Conservation (phyloP, 1,140 invertebrate species). For the Drosophila sulfurigaster region DNA sequence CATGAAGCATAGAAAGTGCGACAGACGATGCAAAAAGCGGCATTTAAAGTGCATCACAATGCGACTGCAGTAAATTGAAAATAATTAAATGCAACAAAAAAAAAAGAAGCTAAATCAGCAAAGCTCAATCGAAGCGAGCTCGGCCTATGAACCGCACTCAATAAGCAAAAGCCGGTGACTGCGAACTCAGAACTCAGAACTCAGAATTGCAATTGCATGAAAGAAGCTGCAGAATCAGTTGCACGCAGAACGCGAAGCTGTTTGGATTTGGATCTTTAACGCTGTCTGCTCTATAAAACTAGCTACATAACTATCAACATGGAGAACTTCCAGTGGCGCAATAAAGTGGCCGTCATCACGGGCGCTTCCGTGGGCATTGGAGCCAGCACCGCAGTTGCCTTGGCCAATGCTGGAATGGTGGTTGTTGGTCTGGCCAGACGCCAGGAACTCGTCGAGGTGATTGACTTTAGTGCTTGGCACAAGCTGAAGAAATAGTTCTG, state of each 20-base stretch:
- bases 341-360: conserved; percentile 88
- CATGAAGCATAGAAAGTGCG: not conserved
- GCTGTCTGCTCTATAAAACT: not conserved
- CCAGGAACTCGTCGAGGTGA: conserved; percentile 85
- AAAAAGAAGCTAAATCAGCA: not conserved
- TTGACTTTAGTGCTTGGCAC: conserved; percentile 48
- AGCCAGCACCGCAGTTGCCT: conserved; percentile 80
- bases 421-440: conserved; percentile 88
- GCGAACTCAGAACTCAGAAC: not conserved
- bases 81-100: conserved; percentile 63
- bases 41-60: conserved; percentile 45
- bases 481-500: not conserved
- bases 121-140: conserved; percentile 48
- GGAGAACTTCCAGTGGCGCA: conserved; percentile 86
- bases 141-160: conserved; percentile 54
- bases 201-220: not conserved
- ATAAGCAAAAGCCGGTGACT: conserved; percentile 43
- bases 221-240: conserved; percentile 53
- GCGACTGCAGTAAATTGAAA: conserved; percentile 64
- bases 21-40: conserved; percentile 30
- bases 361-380: conserved; percentile 89
- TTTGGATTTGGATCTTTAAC: conserved; percentile 33
- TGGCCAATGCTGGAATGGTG: conserved; percentile 86
- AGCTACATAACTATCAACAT: conserved; percentile 79
- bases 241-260: conserved; percentile 31